Conservation (phyloP, 2,888 invertebrate genomes). For the Thecocarcelia acutangulata region DNA sequence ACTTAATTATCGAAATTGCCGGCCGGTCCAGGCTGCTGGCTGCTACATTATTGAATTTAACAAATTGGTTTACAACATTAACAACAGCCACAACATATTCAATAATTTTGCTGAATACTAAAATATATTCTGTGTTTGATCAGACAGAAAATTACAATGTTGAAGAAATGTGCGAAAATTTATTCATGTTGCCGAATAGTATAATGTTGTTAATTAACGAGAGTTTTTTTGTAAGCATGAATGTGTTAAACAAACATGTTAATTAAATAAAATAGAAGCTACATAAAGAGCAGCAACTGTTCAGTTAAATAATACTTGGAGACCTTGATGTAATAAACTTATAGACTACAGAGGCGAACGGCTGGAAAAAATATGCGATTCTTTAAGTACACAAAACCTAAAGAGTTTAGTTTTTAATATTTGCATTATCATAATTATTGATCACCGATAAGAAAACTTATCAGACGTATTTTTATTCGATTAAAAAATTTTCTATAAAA, state of each 20-base stretch:
- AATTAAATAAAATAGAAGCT: not conserved
- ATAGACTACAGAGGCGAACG: too few species aligned
- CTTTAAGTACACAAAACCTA: too few species aligned
- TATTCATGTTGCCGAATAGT: conserved; percentile 9
- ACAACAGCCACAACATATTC: conserved; percentile 3
- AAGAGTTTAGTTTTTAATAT: too few species aligned
- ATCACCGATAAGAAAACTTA: too few species aligned
- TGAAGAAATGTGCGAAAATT: conserved; percentile 30
- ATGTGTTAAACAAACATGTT: not conserved
- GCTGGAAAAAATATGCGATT: too few species aligned
- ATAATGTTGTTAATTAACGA: not conserved
- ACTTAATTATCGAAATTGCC: conserved; percentile 33
- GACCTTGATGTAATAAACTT: not conserved
- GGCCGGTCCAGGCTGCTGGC: not conserved
- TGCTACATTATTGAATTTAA: not conserved
- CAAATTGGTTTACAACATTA: conserved; percentile 24
- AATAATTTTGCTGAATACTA: conserved; percentile 28
- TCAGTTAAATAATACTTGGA: not conserved
- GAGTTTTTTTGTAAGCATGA: not conserved
- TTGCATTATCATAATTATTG: too few species aligned
- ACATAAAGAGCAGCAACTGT: not conserved
- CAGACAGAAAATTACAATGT: conserved; percentile 40
- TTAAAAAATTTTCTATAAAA: too few species aligned
- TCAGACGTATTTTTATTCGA: too few species aligned
- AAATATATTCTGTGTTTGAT: conserved; percentile 29